Percentiles rank a stretch among this genome's conserved stretches.
Evolutionary conservation across 2,113 vertebrate species (phyloP).

Genomic region (Nycticryphes semicollaris): DNA sequence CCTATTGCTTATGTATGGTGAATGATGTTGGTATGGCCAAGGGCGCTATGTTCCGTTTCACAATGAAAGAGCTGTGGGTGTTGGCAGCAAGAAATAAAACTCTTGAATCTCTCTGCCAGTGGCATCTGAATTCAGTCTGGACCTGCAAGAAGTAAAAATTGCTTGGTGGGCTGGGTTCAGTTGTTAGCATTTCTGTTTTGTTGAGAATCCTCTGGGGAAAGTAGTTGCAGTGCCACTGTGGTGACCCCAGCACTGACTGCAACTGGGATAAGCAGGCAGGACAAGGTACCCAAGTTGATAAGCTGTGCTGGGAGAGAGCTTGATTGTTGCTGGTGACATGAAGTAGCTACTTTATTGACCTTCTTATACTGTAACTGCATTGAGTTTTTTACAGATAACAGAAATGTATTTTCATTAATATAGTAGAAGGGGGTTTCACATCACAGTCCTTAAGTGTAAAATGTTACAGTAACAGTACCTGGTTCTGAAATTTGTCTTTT

Average conservation of each 20-base stretch:
- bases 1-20: background rate
- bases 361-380: background rate
- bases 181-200: background rate
- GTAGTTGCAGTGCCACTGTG: background rate
- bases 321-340: background rate
- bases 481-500: background rate
- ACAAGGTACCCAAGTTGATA: background rate
- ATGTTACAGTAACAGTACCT: background rate
- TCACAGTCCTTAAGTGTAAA: background rate
- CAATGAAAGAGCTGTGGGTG: background rate
- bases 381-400: background rate
- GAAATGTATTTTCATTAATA: background rate
- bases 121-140: background rate
- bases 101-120: background rate
- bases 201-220: background rate
- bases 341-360: background rate
- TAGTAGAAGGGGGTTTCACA: background rate
- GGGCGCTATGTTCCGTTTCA: background rate
- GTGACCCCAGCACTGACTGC: background rate
- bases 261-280: background rate
- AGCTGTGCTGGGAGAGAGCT: background rate
- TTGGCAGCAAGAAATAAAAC: background rate
- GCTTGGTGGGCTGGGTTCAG: background rate
- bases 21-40: background rate
- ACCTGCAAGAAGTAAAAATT: background rate